Evolutionary conservation across 2,113 vertebrate genomes (phyloP).

Genomic region (Notothenia coriiceps): DNA sequence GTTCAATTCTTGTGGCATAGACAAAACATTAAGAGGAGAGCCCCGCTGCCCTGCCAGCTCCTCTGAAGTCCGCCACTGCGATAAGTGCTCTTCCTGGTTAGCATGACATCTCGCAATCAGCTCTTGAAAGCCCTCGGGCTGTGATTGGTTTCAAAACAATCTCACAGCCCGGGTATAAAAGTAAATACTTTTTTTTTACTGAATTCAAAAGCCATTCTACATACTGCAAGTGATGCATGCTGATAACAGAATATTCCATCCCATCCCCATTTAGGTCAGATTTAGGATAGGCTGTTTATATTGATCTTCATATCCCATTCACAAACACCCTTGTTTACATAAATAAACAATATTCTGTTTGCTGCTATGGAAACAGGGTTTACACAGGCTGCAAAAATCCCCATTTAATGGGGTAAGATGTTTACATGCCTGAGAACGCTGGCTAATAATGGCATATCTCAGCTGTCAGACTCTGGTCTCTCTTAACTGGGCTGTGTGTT

Average conservation of each 20-base stretch:
- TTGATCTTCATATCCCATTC: slow-evolving; percentile 69
- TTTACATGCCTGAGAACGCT: slow-evolving; percentile 58
- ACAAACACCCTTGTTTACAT: slow-evolving; percentile 74
- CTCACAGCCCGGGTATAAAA: slow-evolving; percentile 15
- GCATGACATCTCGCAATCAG: slow-evolving; percentile 53
- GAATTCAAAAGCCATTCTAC: slow-evolving; percentile 35
- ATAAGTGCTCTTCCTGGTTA: slow-evolving; percentile 66
- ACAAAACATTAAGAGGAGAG: slow-evolving; percentile 64
- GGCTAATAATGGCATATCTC: slow-evolving; percentile 65
- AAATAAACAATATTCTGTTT: slow-evolving; percentile 68
- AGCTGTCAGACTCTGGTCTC: slow-evolving; percentile 56
- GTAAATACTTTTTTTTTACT: slow-evolving; percentile 24
- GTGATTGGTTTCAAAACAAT: slow-evolving; percentile 62
- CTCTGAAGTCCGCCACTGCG: slow-evolving; percentile 49
- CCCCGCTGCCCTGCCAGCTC: slow-evolving; percentile 30
- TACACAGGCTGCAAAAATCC: slow-evolving; percentile 51
- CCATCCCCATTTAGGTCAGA: slow-evolving; percentile 28
- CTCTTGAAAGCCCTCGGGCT: slow-evolving; percentile 49
- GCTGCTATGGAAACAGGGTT: slow-evolving; percentile 69
- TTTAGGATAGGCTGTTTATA: slow-evolving; percentile 55
- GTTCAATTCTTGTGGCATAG: slow-evolving; percentile 44
- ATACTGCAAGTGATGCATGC: slow-evolving; percentile 20
- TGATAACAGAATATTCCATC: slow-evolving; percentile 30
- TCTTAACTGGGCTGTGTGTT: slow-evolving; percentile 43
- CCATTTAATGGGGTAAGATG: slow-evolving; percentile 66